These are phyloP conservation scores for Abrostola tripartita DNA, from an alignment of 2,888 invertebrate species.

Conservation along the genomic window DNA sequence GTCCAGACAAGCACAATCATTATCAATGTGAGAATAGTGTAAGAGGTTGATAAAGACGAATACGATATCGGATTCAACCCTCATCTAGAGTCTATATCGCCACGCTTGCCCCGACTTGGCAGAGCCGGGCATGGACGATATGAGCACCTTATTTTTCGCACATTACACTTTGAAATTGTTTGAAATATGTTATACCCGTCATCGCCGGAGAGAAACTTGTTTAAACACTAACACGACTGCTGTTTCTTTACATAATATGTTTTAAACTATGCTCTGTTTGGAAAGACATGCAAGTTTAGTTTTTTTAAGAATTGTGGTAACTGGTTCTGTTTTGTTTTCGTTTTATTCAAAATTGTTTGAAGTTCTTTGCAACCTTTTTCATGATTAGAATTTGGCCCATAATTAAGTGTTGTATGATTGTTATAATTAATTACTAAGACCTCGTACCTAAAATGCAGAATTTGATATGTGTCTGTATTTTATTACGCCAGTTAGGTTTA, in stretches of 20 bases:
- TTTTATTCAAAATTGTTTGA: background rate
- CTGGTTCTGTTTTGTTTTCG: background rate
- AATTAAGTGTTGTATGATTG: too few relatives aligned
- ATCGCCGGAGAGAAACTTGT: slow-evolving; percentile 67
- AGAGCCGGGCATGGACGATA: slow-evolving; percentile 64
- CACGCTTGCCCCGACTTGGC: slow-evolving; percentile 47
- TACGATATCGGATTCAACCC: slow-evolving; percentile 14
- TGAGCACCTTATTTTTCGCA: slow-evolving; percentile 85
- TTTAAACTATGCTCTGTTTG: slow-evolving; percentile 32
- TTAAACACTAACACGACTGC: slow-evolving; percentile 62
- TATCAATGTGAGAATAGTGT: too few relatives aligned
- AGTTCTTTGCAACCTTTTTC: background rate
- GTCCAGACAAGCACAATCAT: too few relatives aligned
- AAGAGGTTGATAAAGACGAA: too few relatives aligned
- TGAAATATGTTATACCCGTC: slow-evolving; percentile 81
- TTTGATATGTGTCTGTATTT: too few relatives aligned
- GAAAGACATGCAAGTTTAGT: background rate
- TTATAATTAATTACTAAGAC: too few relatives aligned
- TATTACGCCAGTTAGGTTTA: too few relatives aligned
- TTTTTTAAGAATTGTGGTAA: background rate
- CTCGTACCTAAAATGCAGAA: too few relatives aligned
- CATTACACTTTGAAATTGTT: slow-evolving; percentile 86
- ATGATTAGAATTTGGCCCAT: too few relatives aligned
- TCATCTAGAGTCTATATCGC: slow-evolving; percentile 57
- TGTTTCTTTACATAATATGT: slow-evolving; percentile 47